These are phyloP conservation scores for Thunnus albacares DNA, from an alignment of 2,797 vertebrate genomes.

Conservation along the genomic window DNA sequence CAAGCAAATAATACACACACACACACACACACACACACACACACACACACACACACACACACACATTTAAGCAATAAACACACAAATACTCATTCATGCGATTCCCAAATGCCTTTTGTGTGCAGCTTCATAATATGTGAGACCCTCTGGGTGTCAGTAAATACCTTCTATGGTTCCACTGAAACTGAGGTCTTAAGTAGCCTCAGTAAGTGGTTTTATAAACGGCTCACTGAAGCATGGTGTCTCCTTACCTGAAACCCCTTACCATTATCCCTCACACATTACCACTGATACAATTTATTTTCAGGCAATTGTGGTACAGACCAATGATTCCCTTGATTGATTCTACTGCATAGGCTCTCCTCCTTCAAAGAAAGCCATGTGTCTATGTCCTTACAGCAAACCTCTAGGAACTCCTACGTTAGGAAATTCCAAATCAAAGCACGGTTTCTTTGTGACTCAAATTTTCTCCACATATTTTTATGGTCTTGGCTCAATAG, in stretches of 20 bases:
- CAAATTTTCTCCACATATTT: conserved; percentile 28
- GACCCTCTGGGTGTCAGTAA: conserved; percentile 52
- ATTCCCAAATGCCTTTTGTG: conserved; percentile 47
- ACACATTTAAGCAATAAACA: conserved; percentile 25
- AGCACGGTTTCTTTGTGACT: conserved; percentile 33
- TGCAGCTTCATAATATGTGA: conserved; percentile 39
- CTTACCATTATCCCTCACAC: conserved; percentile 61
- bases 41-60: not conserved
- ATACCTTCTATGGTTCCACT: conserved; percentile 50
- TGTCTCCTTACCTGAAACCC: conserved; percentile 54
- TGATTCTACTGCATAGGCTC: conserved; percentile 33
- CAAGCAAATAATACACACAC: conserved; percentile 22
- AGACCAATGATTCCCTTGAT: conserved; percentile 53
- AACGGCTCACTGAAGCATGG: conserved; percentile 58
- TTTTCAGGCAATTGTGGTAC: conserved; percentile 55
- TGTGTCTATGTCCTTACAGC: conserved; percentile 34
- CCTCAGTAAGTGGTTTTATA: conserved; percentile 63
- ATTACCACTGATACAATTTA: conserved; percentile 67
- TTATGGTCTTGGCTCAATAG: conserved; percentile 26
- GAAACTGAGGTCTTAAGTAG: conserved; percentile 52
- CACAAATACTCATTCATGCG: conserved; percentile 13
- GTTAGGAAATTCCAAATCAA: conserved; percentile 54
- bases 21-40: not conserved
- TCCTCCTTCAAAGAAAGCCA: conserved; percentile 40
- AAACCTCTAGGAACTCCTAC: conserved; percentile 26